A percentile compares a stretch with the other conserved stretches of the same genome.
Conservation (phyloP, 64 coral and sea anemone species). For the Montipora sp. region DNA sequence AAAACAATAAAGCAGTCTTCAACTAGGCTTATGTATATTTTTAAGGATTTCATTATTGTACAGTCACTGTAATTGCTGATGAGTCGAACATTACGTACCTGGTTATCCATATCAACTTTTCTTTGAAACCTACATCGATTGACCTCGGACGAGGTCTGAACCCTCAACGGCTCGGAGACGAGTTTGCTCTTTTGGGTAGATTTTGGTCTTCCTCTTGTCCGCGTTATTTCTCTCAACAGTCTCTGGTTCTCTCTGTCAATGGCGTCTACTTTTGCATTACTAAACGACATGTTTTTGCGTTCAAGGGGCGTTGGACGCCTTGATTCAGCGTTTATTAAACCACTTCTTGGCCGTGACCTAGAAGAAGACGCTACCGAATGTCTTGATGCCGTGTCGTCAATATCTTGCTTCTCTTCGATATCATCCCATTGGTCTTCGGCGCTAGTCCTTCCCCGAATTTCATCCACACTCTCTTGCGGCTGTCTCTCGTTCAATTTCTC, state of each 20-base stretch:
- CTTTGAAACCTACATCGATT: conserved; percentile 94
- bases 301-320: conserved; percentile 63
- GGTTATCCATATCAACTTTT: conserved; percentile 92
- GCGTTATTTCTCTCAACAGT: conserved; percentile 84
- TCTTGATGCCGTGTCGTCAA: conserved; percentile 43
- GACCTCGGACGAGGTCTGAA: conserved; percentile 96
- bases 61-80: too few species aligned
- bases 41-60: background rate
- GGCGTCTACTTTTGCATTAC: conserved; percentile 83
- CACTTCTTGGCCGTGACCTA: conserved; percentile 81
- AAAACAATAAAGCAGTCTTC: too few species aligned
- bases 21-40: too few species aligned
- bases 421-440: conserved; percentile 14
- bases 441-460: background rate
- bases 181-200: conserved; percentile 70
- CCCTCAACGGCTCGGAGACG: conserved; percentile 74
- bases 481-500: conserved; percentile 83
- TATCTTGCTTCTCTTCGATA: conserved; percentile 18
- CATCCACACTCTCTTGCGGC: background rate
- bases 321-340: conserved; percentile 31
- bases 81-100: conserved; percentile 48
- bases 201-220: conserved; percentile 68
- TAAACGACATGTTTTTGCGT: conserved; percentile 96
- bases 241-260: conserved; percentile 97
- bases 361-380: conserved; percentile 43